phyloP scores from a whole-genome alignment of 2,888 invertebrate genomes.

The Cerastis leucographa region DNA sequence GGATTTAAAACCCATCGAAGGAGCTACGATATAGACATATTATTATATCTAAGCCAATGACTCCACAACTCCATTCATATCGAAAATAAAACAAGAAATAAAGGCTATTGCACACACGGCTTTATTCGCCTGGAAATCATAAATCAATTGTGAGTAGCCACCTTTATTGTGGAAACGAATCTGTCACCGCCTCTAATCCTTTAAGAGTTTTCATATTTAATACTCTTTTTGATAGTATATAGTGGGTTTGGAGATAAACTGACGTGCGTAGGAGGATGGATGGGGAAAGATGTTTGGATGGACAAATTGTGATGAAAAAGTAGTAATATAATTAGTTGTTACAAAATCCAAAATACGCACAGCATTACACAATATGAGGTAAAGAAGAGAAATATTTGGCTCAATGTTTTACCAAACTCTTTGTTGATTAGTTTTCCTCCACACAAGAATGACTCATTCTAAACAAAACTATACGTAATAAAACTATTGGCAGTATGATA shows the following conservation, averaged over 20 bases:
- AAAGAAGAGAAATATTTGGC: background rate
- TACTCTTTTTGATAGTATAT: slow-evolving; percentile 71
- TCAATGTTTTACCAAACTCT: background rate
- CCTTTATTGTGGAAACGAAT: slow-evolving; percentile 84
- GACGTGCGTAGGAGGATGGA: background rate
- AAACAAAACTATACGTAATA: too few relatives aligned
- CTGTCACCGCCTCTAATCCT: slow-evolving; percentile 87
- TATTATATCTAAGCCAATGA: slow-evolving; percentile 66
- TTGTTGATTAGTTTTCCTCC: background rate
- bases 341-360: accelerated
- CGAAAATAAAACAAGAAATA: slow-evolving; percentile 64
- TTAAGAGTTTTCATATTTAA: slow-evolving; percentile 83
- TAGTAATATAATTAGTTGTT: background rate
- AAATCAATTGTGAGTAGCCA: slow-evolving; percentile 84
- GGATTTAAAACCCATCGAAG: slow-evolving; percentile 60
- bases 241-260: slow-evolving; percentile 40
- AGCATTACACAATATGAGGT: background rate
- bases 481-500: too few relatives aligned
- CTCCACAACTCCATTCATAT: slow-evolving; percentile 67
- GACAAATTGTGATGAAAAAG: background rate
- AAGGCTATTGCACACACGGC: slow-evolving; percentile 66
- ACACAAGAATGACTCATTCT: background rate
- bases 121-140: slow-evolving; percentile 85
- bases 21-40: slow-evolving; percentile 60
- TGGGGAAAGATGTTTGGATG: too few relatives aligned